Base-by-base conservation (phyloP, 2,113 vertebrate genomes). In the Acrocephalus kingi region DNA sequence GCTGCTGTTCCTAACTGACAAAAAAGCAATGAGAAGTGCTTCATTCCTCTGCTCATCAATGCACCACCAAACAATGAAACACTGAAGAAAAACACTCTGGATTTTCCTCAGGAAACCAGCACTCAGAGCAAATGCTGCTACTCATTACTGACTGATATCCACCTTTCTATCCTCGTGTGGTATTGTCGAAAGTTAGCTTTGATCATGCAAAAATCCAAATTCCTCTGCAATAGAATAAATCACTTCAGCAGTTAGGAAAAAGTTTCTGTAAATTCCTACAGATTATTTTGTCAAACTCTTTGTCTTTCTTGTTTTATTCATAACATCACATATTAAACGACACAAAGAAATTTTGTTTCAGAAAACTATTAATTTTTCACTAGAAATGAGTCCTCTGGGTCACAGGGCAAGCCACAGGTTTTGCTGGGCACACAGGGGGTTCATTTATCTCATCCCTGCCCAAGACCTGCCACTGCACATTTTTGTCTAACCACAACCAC, bases 361-460 rank as follows among this genome's bases (percentile, higher is more conserved):
- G 59, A 74, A 86, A 96, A 71, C 31, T 43, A 59, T 54, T 61
- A 58, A 35, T 87, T 95, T 92, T 91, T 94, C 68, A 55, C 68
- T 61, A 74, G 46, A 77, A 91, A 73, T 15, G 31, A 77, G 35
- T 69, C 35, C 35, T 87, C 46, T 67, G 59, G 22, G 22, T 73
- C 56, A 41, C 39, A 86, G 49, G 61, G 52, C 12, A 84, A 89
- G 61, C 61, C 80, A 51, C n/a, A 45, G 71, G 49, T 71, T 90
- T 67, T 68, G 24, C 23, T 80, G 28, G 90, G 68, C 52, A 88
- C 56, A 31, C 30, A 43, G 46, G 37, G 35, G 18, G 12, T 45
- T 69, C 13, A 59, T 96, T 94, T 86, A 67, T 84, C 87, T 88
- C 49, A 13, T 54, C 48, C 46, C 48, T 86, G 75, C 68, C 85